Evolutionary conservation across 2,888 invertebrate genomes (phyloP), one percentile per base, ranked within the genome.

Genomic region (Brenthis hecate): DNA sequence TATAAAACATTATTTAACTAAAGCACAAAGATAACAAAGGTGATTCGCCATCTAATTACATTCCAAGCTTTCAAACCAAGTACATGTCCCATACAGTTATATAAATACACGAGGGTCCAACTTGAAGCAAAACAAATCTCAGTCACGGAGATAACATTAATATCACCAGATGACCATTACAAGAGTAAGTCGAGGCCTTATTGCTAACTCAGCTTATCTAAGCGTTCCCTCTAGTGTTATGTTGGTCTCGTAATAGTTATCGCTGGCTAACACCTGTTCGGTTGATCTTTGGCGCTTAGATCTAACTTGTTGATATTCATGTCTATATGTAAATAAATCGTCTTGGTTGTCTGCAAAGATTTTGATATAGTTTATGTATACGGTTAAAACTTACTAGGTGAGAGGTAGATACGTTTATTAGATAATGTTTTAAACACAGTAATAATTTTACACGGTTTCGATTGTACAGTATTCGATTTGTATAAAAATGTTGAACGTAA

Each of bases 91-190:
- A 62, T 54, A 43, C 13, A 14, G 36, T 36, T 53, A 43, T 36
- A 53, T 62, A 63, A 53, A 53, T 63, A 53, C 47, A 6, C 60
- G 48, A 62, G 56, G 55, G 53, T 61, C 56, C 51, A 56, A 60
- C 36, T 43, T 43, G 36, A 43, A 50, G 16, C 65, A 57, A 62
- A 69, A 69, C 69, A 66, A 66, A 69, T 47, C 62, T 64, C 47
- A 75, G 82, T 83, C 84, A 84, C 84, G 83, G 67, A 74, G 71
- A 68, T 66, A 74, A 79, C 84, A 85, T 85, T 82, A 82, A 84
- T 81, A 82, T 77, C 79, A 72, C 73, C 72, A 79, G 79, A 77
- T 81, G 81, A 79, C 81, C 81, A 77, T 83, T 84, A 85, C 80
- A 77, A 74, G 70, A 69, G 73, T 73, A 78, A 80, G 60, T 60